Base-by-base conservation (phyloP, 2,888 invertebrate genomes). In the Idaea biselata region DNA sequence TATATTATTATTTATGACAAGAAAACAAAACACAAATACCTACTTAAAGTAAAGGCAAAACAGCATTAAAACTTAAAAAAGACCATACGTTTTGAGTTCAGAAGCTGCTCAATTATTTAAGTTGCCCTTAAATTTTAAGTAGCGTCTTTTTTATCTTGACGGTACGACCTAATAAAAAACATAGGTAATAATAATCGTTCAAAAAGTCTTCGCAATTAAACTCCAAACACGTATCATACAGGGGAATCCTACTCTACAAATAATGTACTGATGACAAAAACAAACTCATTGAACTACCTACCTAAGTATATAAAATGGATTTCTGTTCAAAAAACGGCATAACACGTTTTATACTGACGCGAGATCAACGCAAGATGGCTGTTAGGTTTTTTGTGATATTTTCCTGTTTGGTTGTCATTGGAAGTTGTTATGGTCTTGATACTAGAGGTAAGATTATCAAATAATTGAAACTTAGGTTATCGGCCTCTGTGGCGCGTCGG, bases 301-400 rank as follows among this genome's bases (percentile, higher is more conserved):
- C 55, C n/a, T 16, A 6, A 56, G 14, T 0, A 31, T 68, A 67
- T 70, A 70, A 64, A 66, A 66, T 55, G 62, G 57, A 65, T 55
- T 58, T 18, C 7, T 0, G 16, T 2, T 18, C 4, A 0, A 57
- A 25, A 31, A 17, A 16, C 60, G 32, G 58, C 65, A 68, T 18
- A 66, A 58, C 65, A 25, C 69, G 68, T 64, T 59, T 56, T 63
- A 58, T 60, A 60, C 59, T 61, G 68, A 68, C 33, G 63, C 63
- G 58, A 68, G 68, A 72, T 73, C 60, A 67, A 68, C 44, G 64
- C 64, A 59, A 68, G 68, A 73, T 73, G 73, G 65, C 56, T 33
- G 65, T 59, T n/a, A 60, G 25, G 60, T 62, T 64, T 59, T 59
- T 59, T 56, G 60, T 72, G 58, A 62, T 71, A 57, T 69, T 70